Percentiles rank a stretch among this genome's conserved stretches.
Evolutionary conservation across 1,140 invertebrate genomes (phyloP).

Genomic region (Proales similis): DNA sequence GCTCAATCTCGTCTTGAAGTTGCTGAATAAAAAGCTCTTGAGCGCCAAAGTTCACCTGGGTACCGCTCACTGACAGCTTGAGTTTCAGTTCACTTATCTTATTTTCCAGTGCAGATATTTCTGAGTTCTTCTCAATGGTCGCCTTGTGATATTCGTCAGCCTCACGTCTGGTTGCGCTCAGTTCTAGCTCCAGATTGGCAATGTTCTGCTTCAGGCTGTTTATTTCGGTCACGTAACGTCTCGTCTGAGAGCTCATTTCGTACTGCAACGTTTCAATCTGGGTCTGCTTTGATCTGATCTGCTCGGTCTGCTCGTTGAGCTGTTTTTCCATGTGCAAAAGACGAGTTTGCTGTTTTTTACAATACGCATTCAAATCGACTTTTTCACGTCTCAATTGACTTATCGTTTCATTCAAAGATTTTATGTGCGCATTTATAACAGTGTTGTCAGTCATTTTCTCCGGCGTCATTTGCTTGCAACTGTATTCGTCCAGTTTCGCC

Average conservation of each 20-base stretch:
- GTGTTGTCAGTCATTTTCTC: conserved; percentile 29
- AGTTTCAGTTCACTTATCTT: conserved; percentile 44
- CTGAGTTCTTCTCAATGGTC: conserved; percentile 48
- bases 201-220: conserved; percentile 43
- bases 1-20: conserved; percentile 47
- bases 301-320: conserved; percentile 42
- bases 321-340: conserved; percentile 44
- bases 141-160: conserved; percentile 51
- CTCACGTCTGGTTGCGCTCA: conserved; percentile 47
- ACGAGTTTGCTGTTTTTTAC: conserved; percentile 49
- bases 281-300: conserved; percentile 47
- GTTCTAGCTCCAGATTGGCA: conserved; percentile 45
- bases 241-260: conserved; percentile 42
- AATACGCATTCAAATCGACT: conserved; percentile 45
- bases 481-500: conserved; percentile 42
- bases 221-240: conserved; percentile 44
- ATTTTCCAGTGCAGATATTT: conserved; percentile 46
- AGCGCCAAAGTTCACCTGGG: conserved; percentile 42
- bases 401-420: conserved; percentile 48
- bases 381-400: conserved; percentile 46
- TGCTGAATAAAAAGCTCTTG: conserved; percentile 52
- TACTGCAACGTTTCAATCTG: conserved; percentile 44
- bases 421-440: conserved; percentile 44
- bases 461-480: conserved; percentile 38
- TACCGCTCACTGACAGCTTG: conserved; percentile 44